Conservation (phyloP, 2,888 invertebrate species). For the Pycnomerus fuliginosus region DNA sequence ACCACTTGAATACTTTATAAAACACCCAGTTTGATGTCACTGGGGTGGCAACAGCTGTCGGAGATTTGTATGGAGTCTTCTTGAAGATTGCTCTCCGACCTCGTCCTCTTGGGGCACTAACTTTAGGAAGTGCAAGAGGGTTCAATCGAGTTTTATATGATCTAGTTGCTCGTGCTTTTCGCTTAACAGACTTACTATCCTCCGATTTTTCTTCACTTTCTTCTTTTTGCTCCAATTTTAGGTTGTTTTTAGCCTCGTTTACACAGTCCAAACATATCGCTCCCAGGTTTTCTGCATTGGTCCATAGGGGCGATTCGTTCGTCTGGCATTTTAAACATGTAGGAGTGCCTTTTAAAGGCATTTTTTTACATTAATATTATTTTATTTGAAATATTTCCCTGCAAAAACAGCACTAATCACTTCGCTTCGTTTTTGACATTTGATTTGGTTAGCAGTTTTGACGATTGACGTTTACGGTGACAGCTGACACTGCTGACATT, state of each 20-base stretch:
- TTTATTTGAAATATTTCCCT: no score
- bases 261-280: constrained; percentile 77
- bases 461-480: no score
- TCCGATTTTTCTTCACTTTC: constrained; percentile 46
- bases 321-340: constrained; percentile 70
- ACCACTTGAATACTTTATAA: constrained; percentile 59
- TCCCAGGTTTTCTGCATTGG: constrained; percentile 66
- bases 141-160: constrained; percentile 54
- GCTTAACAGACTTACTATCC: constrained; percentile 58
- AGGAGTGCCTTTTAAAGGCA: constrained; percentile 58
- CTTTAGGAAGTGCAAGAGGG: constrained; percentile 52
- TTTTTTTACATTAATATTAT: no score
- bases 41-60: constrained; percentile 76
- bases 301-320: constrained; percentile 73
- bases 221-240: constrained; percentile 44
- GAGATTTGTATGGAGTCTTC: constrained; percentile 77
- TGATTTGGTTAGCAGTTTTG: no score
- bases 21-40: constrained; percentile 79
- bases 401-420: no score
- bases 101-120: constrained; percentile 62
- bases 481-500: no score
- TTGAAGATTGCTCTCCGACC: constrained; percentile 78
- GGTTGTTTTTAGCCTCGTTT: constrained; percentile 55
- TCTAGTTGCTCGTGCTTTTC: constrained; percentile 60
- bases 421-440: no score